Conservation (phyloP, 35 echinoderm and acorn worm species). For the Lytechinus variegatus region DNA sequence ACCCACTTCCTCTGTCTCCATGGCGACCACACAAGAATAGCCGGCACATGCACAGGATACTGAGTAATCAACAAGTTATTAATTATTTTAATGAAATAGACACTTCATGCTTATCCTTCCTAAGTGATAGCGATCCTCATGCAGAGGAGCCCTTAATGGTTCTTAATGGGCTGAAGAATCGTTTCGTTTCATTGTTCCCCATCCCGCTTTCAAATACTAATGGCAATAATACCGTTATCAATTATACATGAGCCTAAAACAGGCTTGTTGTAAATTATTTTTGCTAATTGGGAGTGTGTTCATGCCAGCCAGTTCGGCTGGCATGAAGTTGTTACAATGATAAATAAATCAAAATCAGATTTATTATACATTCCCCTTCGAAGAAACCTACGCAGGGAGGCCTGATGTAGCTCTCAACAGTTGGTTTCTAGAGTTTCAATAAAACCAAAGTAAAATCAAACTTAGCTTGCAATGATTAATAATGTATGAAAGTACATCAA, state of each 20-base stretch:
- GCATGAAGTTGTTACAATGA: too few species aligned
- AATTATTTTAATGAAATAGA: constrained; percentile 10
- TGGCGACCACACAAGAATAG: background rate
- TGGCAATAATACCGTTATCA: too few species aligned
- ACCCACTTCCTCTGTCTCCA: background rate
- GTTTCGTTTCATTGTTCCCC: too few species aligned
- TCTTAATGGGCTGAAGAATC: background rate
- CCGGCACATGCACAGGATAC: background rate
- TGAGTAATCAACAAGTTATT: constrained; percentile 14
- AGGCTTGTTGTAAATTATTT: too few species aligned
- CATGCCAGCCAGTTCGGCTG: too few species aligned
- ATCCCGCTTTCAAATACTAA: too few species aligned
- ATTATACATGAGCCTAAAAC: too few species aligned
- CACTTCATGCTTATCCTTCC: background rate
- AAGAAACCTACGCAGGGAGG: too few species aligned
- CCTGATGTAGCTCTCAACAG: background rate
- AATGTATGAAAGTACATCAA: background rate
- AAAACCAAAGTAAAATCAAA: background rate
- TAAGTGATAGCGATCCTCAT: background rate
- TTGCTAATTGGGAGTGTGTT: too few species aligned
- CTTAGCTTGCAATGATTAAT: background rate
- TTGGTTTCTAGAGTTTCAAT: background rate
- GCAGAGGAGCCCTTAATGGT: background rate
- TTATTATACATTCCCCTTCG: too few species aligned
- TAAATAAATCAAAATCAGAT: too few species aligned